phyloP scores from a whole-genome alignment of 2,113 vertebrate genomes.

The Andinoacara biseriatus region DNA sequence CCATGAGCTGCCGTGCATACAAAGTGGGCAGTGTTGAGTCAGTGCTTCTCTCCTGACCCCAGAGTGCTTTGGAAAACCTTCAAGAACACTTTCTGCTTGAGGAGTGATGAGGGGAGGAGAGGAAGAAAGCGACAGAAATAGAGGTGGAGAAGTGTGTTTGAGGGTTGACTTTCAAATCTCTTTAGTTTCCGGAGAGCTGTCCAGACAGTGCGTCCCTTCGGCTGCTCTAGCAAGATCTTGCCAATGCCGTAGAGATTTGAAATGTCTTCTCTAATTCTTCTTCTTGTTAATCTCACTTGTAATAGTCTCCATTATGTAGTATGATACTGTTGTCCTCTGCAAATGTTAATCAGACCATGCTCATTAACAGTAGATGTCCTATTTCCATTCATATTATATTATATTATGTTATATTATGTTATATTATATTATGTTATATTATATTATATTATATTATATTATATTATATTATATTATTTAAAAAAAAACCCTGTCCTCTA shows the following conservation, averaged over 20 bases:
- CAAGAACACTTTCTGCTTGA: constrained; percentile 69
- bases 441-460: too few relatives aligned
- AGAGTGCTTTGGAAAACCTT: constrained; percentile 68
- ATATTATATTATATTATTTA: too few relatives aligned
- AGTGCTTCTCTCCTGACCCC: constrained; percentile 58
- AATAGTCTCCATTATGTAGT: background rate
- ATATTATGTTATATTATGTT: too few relatives aligned
- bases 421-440: too few relatives aligned
- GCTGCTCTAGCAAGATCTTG: constrained; percentile 6
- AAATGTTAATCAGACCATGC: background rate
- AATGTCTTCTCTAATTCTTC: constrained; percentile 24
- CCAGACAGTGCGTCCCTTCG: constrained; percentile 16
- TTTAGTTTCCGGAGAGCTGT: background rate
- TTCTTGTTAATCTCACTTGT: constrained; percentile 20
- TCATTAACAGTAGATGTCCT: background rate
- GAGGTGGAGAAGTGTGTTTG: background rate
- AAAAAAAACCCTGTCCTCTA: too few relatives aligned
- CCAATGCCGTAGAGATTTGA: constrained; percentile 8
- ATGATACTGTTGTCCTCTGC: background rate
- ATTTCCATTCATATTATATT: background rate
- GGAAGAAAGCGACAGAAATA: background rate
- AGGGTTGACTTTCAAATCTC: constrained; percentile 57
- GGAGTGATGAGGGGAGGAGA: constrained; percentile 31
- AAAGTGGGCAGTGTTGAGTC: constrained; percentile 76
- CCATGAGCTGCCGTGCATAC: constrained; percentile 62